These are phyloP conservation scores for Acinonyx jubatus DNA, from an alignment of 2,113 vertebrate species.

Conservation along the genomic window DNA sequence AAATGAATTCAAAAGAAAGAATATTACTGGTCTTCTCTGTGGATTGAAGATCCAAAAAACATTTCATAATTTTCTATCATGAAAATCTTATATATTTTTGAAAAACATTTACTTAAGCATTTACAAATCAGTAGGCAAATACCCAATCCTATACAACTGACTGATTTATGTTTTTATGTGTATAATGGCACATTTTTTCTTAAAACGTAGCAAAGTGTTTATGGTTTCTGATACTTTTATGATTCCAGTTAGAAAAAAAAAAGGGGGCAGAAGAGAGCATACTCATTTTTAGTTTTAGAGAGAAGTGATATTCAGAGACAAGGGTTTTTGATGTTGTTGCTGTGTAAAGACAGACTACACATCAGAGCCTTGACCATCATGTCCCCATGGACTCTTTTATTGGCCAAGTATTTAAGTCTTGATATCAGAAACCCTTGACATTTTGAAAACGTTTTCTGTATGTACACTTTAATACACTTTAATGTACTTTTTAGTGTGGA, in stretches of 20 bases:
- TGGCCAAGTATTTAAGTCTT: background rate
- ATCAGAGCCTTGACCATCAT: no score
- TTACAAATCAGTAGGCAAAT: constrained; percentile 16
- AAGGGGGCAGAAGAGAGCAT: background rate
- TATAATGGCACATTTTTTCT: background rate
- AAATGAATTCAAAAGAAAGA: background rate
- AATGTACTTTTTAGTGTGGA: background rate
- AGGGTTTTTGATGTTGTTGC: background rate
- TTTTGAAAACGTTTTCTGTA: background rate
- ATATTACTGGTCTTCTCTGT: background rate
- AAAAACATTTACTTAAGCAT: background rate
- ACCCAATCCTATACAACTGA: background rate
- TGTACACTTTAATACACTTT: background rate
- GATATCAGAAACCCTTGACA: background rate
- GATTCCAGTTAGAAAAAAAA: background rate
- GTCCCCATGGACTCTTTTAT: background rate
- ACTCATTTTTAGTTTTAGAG: background rate
- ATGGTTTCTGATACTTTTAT: background rate
- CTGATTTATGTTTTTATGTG: background rate
- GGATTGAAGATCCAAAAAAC: background rate
- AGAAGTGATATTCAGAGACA: background rate
- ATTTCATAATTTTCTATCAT: background rate
- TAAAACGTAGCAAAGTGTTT: background rate
- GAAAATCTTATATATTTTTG: background rate
- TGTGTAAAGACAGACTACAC: background rate